Base-by-base conservation (phyloP, 1,140 invertebrate species). In the Scaptomyza hsui region DNA sequence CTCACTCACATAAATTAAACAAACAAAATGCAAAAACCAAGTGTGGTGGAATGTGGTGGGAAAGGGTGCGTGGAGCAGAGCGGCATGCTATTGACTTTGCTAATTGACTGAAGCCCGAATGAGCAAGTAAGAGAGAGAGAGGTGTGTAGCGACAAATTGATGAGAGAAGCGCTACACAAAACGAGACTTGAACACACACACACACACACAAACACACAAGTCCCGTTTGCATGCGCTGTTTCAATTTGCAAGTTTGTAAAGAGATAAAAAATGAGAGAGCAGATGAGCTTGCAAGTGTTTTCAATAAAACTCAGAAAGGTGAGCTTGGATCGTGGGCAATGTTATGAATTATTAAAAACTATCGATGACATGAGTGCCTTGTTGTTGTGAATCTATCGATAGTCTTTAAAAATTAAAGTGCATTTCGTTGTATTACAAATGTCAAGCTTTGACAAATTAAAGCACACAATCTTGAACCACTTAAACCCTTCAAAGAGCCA, bases 71-170 rank as follows among this genome's bases (percentile, higher is more conserved):
- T 51, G 57, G 41, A 44, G 32, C 12, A 37, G 32, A 37, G 57
- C 62, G 68, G 57, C 65, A 49, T 60, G 26, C 73, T 86, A 88
- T 86, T 86, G 81, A 86, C 81, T 88, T 81, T 86, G 82, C 81
- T 86, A 86, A 86, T 86, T 86, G 82, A 88, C 69, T 81, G 42
- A 15, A 59, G 48, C 5, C 63, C 26, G 45, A 61, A 16, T 53
- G 68, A 55, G 21, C 29, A 44, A 10, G 35, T 42, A 15, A 21
- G 24, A 37, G n/a, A 42, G 42, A 42, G 10, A 35, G 24, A 55
- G 26, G 29, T 29, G 18, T 16, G 19, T 21, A 44, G 32, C 21
- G 21, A 47, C 42, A 65, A 65, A 47, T 57, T 67, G 63, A 42
- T 32, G 44, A 49, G 42, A 10, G 12, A 9, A 32, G 42, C 42